phyloP scores from a whole-genome alignment of 2,888 invertebrate genomes.

The Ypsolopha sequella region DNA sequence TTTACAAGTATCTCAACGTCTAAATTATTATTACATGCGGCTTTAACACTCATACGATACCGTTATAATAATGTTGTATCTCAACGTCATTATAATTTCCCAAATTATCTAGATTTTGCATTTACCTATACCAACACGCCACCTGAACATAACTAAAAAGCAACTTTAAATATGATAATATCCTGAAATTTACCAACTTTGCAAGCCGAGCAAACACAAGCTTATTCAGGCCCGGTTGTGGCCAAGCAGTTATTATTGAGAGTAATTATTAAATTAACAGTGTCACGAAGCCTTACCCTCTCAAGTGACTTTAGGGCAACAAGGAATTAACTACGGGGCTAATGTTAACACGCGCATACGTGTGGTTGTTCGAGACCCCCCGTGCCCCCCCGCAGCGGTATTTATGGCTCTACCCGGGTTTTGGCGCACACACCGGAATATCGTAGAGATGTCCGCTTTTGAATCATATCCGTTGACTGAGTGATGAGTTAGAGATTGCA shows the following conservation, averaged over 20 bases:
- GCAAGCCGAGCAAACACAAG: not conserved
- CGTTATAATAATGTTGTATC: no score
- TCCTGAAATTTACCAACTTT: no score
- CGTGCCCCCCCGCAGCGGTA: constrained; percentile 53
- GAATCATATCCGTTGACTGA: no score
- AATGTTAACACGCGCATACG: constrained; percentile 66
- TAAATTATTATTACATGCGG: no score
- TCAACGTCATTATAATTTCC: no score
- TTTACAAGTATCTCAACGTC: no score
- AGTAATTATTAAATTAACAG: constrained; percentile 70
- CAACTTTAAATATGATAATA: no score
- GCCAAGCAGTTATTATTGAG: constrained; percentile 59
- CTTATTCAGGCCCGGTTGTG: constrained; percentile 11
- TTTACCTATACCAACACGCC: no score
- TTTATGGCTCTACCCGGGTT: constrained; percentile 61
- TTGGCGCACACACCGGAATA: constrained; percentile 48
- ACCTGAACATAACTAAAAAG: no score
- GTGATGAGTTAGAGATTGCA: no score
- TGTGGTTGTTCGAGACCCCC: constrained; percentile 38
- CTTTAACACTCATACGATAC: no score
- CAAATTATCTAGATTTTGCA: no score
- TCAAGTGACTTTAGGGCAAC: constrained; percentile 64
- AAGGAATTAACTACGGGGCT: constrained; percentile 64
- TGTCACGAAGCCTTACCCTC: constrained; percentile 61
- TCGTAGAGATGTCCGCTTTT: constrained; percentile 10